Percentiles rank a stretch among this genome's conserved stretches.
These are phyloP conservation scores for Coreoperca whiteheadi DNA, from an alignment of 2,113 vertebrate genomes.

Conservation along the genomic window DNA sequence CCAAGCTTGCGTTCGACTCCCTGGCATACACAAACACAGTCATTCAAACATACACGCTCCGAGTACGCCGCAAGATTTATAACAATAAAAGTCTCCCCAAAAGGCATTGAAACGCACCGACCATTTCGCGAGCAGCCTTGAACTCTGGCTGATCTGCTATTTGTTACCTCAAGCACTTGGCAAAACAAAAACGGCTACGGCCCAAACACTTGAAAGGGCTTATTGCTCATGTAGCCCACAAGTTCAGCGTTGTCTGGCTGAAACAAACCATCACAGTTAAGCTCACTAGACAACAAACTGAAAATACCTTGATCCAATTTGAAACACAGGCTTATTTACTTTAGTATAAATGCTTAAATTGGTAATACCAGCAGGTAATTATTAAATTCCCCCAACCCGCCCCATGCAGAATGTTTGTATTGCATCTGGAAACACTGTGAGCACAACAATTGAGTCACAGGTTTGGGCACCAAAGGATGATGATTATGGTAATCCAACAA, in stretches of 20 bases:
- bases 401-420: constrained; percentile 57
- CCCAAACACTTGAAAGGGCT: constrained; percentile 72
- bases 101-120: constrained; percentile 65
- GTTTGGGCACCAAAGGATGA: constrained; percentile 68
- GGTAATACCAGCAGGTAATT: constrained; percentile 75
- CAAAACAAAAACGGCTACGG: constrained; percentile 69
- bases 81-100: constrained; percentile 67
- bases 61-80: constrained; percentile 60
- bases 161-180: constrained; percentile 76
- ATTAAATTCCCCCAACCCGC: constrained; percentile 51
- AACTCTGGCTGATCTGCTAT: constrained; percentile 78
- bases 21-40: constrained; percentile 24
- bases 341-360: constrained; percentile 71
- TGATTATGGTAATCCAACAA: constrained; percentile 79
- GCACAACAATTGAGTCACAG: constrained; percentile 71
- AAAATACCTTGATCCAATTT: constrained; percentile 76
- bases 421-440: constrained; percentile 59
- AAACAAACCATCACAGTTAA: constrained; percentile 52
- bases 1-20: constrained; percentile 13
- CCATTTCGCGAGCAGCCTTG: constrained; percentile 70
- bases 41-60: constrained; percentile 26
- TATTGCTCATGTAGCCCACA: constrained; percentile 68
- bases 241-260: constrained; percentile 60
- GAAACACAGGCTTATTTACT: constrained; percentile 66
- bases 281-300: constrained; percentile 54